These are phyloP conservation scores for Rallus crepitans DNA, from an alignment of 2,797 vertebrate genomes.

Conservation along the genomic window DNA sequence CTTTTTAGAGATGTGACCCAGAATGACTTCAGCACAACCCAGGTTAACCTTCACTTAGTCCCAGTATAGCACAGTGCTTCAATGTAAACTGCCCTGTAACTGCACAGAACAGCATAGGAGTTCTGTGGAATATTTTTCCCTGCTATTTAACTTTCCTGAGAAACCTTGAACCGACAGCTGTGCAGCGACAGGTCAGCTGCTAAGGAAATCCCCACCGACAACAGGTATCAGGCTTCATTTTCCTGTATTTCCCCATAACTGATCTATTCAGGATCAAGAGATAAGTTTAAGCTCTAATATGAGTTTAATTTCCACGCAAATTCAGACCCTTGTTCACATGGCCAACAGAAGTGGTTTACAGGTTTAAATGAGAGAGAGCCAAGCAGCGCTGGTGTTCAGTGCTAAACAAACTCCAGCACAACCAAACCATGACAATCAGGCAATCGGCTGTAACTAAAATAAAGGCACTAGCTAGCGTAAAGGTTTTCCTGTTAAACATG, in stretches of 20 bases:
- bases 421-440: not conserved
- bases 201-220: not conserved
- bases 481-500: not conserved
- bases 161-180: not conserved
- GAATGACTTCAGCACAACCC: conserved; percentile 27
- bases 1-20: conserved; percentile 51
- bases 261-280: not conserved
- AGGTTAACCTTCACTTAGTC: not conserved
- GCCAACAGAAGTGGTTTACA: not conserved
- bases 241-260: not conserved
- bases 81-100: not conserved
- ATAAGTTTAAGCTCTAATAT: not conserved
- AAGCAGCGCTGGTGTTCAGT: not conserved
- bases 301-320: not conserved
- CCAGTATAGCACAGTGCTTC: conserved; percentile 41
- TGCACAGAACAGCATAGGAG: not conserved
- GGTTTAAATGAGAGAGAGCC: not conserved
- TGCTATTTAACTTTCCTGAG: not conserved
- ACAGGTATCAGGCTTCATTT: not conserved
- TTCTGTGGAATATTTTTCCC: not conserved
- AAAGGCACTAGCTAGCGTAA: not conserved
- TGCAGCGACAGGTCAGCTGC: not conserved
- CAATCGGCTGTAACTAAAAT: not conserved
- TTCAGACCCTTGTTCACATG: not conserved
- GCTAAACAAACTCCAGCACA: not conserved